These are phyloP conservation scores for Brachionus manjavacas DNA, from an alignment of 1,140 invertebrate species.

Conservation along the genomic window DNA sequence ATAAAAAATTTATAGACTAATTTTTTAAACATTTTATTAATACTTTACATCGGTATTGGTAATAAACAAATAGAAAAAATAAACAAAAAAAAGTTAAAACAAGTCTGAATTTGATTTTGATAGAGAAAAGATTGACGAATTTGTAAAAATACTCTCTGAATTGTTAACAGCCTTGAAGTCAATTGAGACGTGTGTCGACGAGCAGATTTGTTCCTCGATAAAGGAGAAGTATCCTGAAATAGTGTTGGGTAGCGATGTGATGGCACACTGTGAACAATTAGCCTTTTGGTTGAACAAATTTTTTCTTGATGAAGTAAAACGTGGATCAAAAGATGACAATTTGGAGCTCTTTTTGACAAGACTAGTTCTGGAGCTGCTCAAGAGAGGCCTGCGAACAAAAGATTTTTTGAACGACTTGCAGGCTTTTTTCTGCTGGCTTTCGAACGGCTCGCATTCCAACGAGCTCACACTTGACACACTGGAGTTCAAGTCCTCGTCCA, in stretches of 20 bases:
- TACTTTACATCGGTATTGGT: neutral
- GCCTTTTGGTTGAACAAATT: neutral
- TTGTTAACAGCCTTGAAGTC: neutral
- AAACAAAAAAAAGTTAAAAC: neutral
- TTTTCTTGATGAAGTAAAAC: slow-evolving; percentile 33
- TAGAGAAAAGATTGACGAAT: neutral
- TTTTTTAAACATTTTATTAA: neutral
- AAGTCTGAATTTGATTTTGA: neutral
- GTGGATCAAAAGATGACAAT: neutral
- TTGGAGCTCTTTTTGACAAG: neutral
- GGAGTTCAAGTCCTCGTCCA: neutral
- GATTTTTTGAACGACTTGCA: neutral
- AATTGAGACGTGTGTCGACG: neutral
- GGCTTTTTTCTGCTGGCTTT: neutral
- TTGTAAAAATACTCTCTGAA: neutral
- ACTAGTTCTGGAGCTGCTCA: neutral
- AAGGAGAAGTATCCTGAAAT: slow-evolving; percentile 11
- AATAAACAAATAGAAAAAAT: neutral
- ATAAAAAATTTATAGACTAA: too few relatives aligned
- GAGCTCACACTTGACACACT: slow-evolving; percentile 19
- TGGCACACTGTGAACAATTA: neutral
- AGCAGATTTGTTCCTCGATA: neutral
- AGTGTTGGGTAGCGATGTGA: neutral
- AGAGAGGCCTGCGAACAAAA: neutral
- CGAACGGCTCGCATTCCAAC: neutral